Conservation (phyloP, 1,140 invertebrate genomes). For the Dysdera silvatica region DNA sequence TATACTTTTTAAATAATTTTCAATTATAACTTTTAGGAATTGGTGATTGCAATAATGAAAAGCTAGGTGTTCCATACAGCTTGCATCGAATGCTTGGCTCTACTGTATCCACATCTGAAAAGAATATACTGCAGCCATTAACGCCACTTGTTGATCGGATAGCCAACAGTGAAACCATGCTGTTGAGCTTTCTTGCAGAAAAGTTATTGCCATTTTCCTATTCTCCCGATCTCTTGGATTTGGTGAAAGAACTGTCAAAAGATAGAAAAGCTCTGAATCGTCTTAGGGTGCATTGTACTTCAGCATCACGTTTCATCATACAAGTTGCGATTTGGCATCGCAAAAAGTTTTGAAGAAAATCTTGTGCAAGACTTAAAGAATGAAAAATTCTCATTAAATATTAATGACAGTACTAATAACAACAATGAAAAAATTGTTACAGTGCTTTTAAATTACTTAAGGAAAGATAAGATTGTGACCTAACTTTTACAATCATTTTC, state of each 20-base stretch:
- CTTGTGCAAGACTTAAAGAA: slow-evolving; percentile 4
- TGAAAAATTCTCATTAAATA: slow-evolving; percentile 30
- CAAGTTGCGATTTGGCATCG: slow-evolving; percentile 6
- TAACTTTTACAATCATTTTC: slow-evolving; percentile 1
- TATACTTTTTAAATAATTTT: too few relatives aligned
- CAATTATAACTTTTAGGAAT: not conserved
- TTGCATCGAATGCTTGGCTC: slow-evolving; percentile 1
- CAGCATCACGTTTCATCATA: slow-evolving; percentile 1
- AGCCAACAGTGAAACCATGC: slow-evolving; percentile 3
- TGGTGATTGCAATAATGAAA: not conserved
- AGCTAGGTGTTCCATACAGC: not conserved
- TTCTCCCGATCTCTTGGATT: not conserved
- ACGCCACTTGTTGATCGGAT: not conserved
- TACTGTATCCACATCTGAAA: not conserved
- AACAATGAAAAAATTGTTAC: slow-evolving; percentile 24
- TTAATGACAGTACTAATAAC: slow-evolving; percentile 33
- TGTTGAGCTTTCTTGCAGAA: slow-evolving; percentile 9
- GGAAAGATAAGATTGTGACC: slow-evolving; percentile 11
- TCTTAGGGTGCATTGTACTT: not conserved
- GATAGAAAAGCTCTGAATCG: not conserved
- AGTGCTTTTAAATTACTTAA: slow-evolving; percentile 25
- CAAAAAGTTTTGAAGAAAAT: not conserved
- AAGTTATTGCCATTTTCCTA: not conserved
- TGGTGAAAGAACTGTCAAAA: not conserved
- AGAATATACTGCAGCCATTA: not conserved